A percentile compares a stretch with the other conserved stretches of the same genome.
These are phyloP conservation scores for Anarhynchus alexandrinus DNA, from an alignment of 2,113 vertebrate species.

Conservation along the genomic window DNA sequence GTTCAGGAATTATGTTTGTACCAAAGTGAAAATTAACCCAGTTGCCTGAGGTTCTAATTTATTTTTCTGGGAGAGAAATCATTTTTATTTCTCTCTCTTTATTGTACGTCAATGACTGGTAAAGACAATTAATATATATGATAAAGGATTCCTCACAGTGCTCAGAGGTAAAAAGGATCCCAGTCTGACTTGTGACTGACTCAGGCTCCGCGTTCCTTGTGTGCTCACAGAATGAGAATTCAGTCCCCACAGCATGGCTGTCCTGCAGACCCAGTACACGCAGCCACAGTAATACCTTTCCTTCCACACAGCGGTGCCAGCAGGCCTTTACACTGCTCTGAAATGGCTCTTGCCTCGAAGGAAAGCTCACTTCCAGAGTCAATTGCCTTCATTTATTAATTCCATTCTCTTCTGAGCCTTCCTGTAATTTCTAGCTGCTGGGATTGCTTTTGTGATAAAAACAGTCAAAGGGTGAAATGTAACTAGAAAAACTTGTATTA, in stretches of 20 bases:
- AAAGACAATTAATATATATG: not conserved
- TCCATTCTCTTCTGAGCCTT: not conserved
- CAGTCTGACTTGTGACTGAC: not conserved
- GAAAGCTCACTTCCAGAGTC: not conserved
- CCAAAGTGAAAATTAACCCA: not conserved
- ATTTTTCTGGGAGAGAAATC: not conserved
- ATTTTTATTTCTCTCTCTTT: not conserved
- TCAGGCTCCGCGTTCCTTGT: fast-evolving
- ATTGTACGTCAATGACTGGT: not conserved
- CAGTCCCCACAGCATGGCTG: not conserved
- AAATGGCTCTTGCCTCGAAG: not conserved
- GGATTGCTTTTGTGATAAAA: not conserved
- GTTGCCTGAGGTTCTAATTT: not conserved
- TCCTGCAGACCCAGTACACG: not conserved
- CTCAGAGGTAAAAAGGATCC: not conserved
- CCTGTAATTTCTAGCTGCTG: not conserved
- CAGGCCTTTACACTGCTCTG: not conserved
- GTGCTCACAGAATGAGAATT: not conserved
- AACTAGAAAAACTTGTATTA: not conserved
- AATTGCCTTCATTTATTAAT: not conserved
- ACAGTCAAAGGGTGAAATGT: not conserved
- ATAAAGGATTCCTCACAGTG: not conserved
- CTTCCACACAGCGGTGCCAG: not conserved
- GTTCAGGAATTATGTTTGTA: not conserved
- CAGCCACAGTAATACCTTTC: not conserved